Evolutionary conservation across 2,113 vertebrate genomes (phyloP).

Genomic region (Neogobius melanostomus): DNA sequence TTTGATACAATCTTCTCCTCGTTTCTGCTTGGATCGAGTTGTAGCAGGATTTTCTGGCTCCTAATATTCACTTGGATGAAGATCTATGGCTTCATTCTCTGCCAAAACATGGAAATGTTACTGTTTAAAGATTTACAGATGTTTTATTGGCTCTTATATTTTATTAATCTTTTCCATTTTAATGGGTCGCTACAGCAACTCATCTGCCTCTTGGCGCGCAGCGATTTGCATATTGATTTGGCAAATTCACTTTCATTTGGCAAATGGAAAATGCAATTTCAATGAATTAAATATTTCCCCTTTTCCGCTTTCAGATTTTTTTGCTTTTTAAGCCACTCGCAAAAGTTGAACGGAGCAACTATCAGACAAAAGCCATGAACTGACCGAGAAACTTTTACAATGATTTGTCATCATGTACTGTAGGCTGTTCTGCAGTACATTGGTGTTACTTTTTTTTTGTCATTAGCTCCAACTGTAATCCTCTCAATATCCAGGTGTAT

Average conservation of each 20-base stretch:
- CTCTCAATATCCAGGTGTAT: too few relatives aligned
- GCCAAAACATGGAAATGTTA: slow-evolving; percentile 10
- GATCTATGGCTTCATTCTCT: slow-evolving; percentile 18
- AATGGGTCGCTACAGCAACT: slow-evolving; percentile 3
- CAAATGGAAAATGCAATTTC: neutral
- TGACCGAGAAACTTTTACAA: too few relatives aligned
- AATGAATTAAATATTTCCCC: neutral
- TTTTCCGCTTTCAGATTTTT: neutral
- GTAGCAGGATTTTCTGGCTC: slow-evolving; percentile 12
- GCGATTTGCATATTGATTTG: slow-evolving; percentile 3
- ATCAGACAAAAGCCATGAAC: too few relatives aligned
- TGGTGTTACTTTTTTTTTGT: too few relatives aligned
- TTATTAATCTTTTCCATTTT: neutral
- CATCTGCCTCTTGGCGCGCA: neutral
- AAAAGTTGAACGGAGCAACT: neutral
- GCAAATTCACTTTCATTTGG: neutral
- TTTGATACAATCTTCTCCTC: slow-evolving; percentile 46
- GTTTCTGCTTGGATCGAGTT: slow-evolving; percentile 31
- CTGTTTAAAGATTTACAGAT: slow-evolving; percentile 8
- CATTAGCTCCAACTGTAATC: too few relatives aligned
- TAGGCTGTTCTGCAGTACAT: too few relatives aligned
- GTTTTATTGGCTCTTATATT: slow-evolving; percentile 6
- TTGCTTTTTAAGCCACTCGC: neutral
- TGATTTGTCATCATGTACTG: too few relatives aligned
- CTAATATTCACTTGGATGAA: slow-evolving; percentile 16